These are phyloP conservation scores for Malurus leucopterus DNA, from an alignment of 2,797 vertebrate species.

Conservation along the genomic window DNA sequence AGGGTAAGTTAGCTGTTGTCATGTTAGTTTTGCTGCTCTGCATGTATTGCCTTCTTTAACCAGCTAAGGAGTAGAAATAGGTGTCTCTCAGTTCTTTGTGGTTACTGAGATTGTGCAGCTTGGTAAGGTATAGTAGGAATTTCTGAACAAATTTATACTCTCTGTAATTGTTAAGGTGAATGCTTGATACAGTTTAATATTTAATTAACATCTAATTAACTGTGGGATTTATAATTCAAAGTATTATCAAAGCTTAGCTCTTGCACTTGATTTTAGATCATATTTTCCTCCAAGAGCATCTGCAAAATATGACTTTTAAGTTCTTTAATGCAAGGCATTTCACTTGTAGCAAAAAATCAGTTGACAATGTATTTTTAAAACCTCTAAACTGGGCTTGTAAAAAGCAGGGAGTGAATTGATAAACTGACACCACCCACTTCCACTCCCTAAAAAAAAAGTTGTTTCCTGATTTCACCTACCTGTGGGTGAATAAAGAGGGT, in stretches of 20 bases:
- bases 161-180: neutral
- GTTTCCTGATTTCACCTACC: neutral
- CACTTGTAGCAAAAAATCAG: neutral
- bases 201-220: neutral
- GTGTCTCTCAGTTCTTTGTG: neutral
- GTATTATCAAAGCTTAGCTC: neutral
- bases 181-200: neutral
- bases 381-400: neutral
- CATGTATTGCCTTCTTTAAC: neutral
- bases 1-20: neutral
- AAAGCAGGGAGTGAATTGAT: neutral
- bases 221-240: neutral
- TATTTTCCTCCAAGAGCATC: neutral
- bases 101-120: neutral
- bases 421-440: neutral
- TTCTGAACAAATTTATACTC: neutral
- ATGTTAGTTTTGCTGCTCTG: neutral
- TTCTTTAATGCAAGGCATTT: neutral
- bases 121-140: neutral
- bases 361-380: neutral
- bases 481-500: neutral
- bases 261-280: neutral
- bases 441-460: neutral
- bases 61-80: neutral
- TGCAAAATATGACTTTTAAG: neutral